Percentiles rank a stretch among this genome's conserved stretches.
phyloP scores from a whole-genome alignment of 2,888 invertebrate species.

The Dinocampus coccinellae region DNA sequence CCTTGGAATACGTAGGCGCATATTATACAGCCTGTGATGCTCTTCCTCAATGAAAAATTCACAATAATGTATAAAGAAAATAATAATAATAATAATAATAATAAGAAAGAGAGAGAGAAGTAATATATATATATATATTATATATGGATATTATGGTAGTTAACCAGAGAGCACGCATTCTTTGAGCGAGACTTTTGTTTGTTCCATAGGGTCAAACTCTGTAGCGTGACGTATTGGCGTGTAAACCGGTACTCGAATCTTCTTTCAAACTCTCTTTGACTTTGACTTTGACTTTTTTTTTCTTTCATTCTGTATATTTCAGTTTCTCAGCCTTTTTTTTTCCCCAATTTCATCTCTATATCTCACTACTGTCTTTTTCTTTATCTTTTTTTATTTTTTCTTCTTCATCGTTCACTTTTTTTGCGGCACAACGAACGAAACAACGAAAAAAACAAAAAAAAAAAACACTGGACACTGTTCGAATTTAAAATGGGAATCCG shows the following conservation, averaged over 20 bases:
- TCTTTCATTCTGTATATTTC: slow-evolving; percentile 19
- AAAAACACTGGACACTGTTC: slow-evolving; percentile 17
- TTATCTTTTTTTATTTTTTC: not conserved
- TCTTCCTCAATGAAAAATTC: slow-evolving; percentile 29
- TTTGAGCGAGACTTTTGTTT: slow-evolving; percentile 13
- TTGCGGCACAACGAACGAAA: slow-evolving; percentile 10
- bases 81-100: no score
- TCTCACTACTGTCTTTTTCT: not conserved
- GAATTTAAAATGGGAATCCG: slow-evolving; percentile 15
- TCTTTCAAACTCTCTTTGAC: not conserved
- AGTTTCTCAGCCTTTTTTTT: not conserved
- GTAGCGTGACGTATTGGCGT: slow-evolving; percentile 32
- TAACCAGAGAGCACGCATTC: slow-evolving; percentile 18
- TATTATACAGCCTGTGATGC: slow-evolving; percentile 2
- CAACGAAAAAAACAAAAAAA: no score
- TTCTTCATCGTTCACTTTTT: slow-evolving; percentile 19
- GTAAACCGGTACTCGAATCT: slow-evolving; percentile 24
- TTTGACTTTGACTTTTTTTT: not conserved
- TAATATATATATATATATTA: no score
- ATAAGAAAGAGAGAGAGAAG: no score
- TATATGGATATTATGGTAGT: no score
- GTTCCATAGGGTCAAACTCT: slow-evolving; percentile 25
- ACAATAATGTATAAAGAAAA: not conserved
- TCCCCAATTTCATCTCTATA: no score
- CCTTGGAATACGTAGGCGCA: slow-evolving; percentile 28